These are phyloP conservation scores for Erythrocercus mccallii DNA, from an alignment of 2,113 vertebrate species.

Conservation along the genomic window DNA sequence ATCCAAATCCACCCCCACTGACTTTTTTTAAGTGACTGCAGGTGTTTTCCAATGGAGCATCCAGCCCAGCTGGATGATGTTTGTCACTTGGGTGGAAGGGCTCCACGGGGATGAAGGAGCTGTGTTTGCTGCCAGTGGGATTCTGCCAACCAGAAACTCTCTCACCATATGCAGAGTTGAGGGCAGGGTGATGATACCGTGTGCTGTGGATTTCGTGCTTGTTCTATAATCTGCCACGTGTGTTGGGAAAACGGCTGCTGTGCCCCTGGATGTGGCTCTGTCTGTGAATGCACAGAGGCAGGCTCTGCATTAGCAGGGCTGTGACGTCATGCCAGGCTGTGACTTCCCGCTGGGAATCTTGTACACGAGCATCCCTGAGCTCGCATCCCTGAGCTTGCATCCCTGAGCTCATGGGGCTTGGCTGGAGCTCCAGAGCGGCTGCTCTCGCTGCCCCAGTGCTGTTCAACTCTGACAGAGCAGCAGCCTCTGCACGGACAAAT, in stretches of 20 bases:
- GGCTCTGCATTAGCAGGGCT: neutral
- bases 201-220: neutral
- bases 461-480: rapidly evolving
- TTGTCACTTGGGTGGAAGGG: neutral
- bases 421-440: rapidly evolving
- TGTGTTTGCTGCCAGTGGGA: rapidly evolving
- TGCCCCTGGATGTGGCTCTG: neutral
- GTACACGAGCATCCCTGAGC: neutral
- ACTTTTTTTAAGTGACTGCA: neutral
- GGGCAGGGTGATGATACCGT: rapidly evolving
- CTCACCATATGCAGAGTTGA: neutral
- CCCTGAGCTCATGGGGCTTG: rapidly evolving
- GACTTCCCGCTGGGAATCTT: neutral
- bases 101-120: neutral
- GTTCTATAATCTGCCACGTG: neutral
- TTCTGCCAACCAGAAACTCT: neutral
- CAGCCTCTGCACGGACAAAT: rapidly evolving
- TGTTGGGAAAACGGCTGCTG: rapidly evolving
- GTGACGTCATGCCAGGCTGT: neutral
- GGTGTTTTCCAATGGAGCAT: neutral
- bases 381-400: rapidly evolving
- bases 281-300: neutral
- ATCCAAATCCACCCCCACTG: neutral
- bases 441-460: rapidly evolving
- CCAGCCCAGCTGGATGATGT: neutral